Evolutionary conservation across 2,888 invertebrate genomes (phyloP), one percentile per base, ranked within the genome.

Genomic region (Chymomyza caudatula): DNA sequence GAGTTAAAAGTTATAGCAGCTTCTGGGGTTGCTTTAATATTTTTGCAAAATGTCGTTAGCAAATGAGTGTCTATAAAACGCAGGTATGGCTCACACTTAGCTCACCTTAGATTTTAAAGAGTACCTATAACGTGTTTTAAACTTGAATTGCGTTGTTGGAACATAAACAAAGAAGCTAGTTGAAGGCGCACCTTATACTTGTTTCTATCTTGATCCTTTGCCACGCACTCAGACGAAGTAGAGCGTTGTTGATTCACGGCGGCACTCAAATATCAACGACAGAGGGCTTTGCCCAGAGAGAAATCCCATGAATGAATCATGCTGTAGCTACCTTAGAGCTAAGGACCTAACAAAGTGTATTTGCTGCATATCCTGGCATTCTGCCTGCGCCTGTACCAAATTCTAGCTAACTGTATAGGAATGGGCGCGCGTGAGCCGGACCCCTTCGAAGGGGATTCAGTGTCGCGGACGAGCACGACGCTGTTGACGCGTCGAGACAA

Each of bases 401-500:
- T n/a, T 57, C 57, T 44, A 22, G 20, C 57, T 19, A 11, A 22
- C 69, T 71, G 74, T 70, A 58, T 64, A 63, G 77, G 77, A 73
- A 78, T 72, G 79, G 60, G 85, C 57, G 74, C 66, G 82, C 80
- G 82, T 81, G 80, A 76, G 82, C 65, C 57, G 22, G 64, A 67
- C 51, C 66, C 71, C 69, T 61, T 65, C n/a, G 56, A 54, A 61
- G 64, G 62, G 68, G 80, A 82, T 77, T 68, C 77, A 72, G 55
- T 22, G 20, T 29, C 15, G 42, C 0, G 5, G 17, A 5, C n/a
- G 53, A 6, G 54, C 22, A 42, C 47, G 23, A 25, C 56, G 61
- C 69, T 54, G 75, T 67, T 64, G 76, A 78, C 77, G 71, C 79
- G 73, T 73, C 74, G 77, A 69, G 85, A 85, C 80, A 79, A 85